These are phyloP conservation scores for Rhynchotus rufescens DNA, from an alignment of 2,797 vertebrate genomes.

Conservation along the genomic window DNA sequence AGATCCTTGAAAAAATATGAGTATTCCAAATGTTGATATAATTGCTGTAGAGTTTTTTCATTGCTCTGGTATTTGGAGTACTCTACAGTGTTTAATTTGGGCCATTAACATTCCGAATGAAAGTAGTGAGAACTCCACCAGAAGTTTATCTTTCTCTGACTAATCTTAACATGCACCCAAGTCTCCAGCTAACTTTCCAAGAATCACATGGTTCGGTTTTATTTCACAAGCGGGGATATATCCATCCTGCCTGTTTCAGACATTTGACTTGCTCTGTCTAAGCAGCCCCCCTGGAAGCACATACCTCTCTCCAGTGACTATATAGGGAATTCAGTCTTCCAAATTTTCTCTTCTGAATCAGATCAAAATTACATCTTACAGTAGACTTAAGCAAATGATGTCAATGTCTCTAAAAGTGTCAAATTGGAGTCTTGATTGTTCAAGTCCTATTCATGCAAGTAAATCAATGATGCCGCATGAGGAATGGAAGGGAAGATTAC, in stretches of 20 bases:
- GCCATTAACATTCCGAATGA: slow-evolving; percentile 67
- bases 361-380: slow-evolving; percentile 26
- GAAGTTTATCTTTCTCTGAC: slow-evolving; percentile 59
- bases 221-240: slow-evolving; percentile 38
- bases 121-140: slow-evolving; percentile 49
- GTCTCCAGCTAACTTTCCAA: slow-evolving; percentile 35
- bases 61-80: slow-evolving; percentile 64
- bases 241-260: neutral
- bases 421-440: slow-evolving; percentile 23
- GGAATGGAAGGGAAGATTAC: neutral
- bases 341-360: slow-evolving; percentile 20
- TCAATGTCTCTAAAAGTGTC: neutral
- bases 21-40: slow-evolving; percentile 57
- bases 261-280: slow-evolving; percentile 12
- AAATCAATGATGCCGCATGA: neutral
- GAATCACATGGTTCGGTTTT: neutral
- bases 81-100: slow-evolving; percentile 64
- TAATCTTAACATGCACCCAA: slow-evolving; percentile 54
- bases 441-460: slow-evolving; percentile 10
- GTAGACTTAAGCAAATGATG: neutral
- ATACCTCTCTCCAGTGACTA: slow-evolving; percentile 19
- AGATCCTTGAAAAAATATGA: slow-evolving; percentile 49
- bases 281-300: neutral
- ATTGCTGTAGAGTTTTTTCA: slow-evolving; percentile 57
- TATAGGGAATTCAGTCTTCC: slow-evolving; percentile 1